Evolutionary conservation across 1,140 invertebrate genomes (phyloP), one percentile per base, ranked within the genome.

Genomic region (Homalodisca vitripennis): DNA sequence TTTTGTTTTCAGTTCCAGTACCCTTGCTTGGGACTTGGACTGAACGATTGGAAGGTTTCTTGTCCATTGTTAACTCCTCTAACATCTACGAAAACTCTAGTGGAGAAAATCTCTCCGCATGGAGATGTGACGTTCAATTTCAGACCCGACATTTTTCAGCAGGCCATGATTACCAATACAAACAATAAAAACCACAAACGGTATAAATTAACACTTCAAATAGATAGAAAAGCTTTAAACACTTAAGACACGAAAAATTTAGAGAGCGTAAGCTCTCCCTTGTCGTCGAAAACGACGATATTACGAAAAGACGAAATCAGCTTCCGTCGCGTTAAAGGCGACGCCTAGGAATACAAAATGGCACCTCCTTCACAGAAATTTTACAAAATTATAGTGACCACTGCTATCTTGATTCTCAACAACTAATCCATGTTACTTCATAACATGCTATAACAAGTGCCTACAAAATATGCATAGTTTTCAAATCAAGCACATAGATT

Each of bases 81-180:
- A 76, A 77, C 76, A 80, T 81, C 75, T 80, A 80, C 73, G 66
- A 73, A 75, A 72, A 72, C 73, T 72, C 76, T 74, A 79, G 77
- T 79, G 80, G 80, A 81, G 77, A 79, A 74, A 78, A 83, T 81
- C 82, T 86, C 87, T 89, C 88, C 88, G 84, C 84, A 82, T 83
- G 87, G 87, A 89, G 88, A 86, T 83, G 83, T 81, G 78, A 81
- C 81, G 79, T n/a, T n/a, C n/a, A 83, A 80, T 80, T 85, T 85
- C 83, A 86, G 79, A 78, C 81, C 81, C 86, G 84, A 88, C 89
- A 90, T 90, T 84, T 89, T 72, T 83, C 76, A 91, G 85, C 86
- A 90, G 89, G 87, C 88, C 89, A 91, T 91, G 86, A 88, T 88
- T 88, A 55, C 67, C 83, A 71, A 73, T 79, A 78, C 77, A 79